Conservation (phyloP, 2,113 vertebrate genomes). For the Thunnus maccoyii region DNA sequence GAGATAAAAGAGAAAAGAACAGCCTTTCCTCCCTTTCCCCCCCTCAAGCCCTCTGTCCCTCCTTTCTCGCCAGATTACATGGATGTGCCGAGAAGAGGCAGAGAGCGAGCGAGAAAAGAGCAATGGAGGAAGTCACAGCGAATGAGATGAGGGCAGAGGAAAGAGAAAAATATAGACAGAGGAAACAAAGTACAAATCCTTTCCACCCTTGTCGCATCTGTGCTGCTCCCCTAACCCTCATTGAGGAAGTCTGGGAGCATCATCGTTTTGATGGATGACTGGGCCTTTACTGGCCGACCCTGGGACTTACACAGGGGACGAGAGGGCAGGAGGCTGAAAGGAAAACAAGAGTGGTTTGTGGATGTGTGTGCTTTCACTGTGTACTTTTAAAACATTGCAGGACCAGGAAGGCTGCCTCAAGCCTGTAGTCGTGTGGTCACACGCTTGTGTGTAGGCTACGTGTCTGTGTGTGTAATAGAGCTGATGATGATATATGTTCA, state of each 20-base stretch:
- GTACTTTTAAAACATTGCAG: conserved; percentile 49
- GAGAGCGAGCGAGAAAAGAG: conserved; percentile 51
- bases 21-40: conserved; percentile 22
- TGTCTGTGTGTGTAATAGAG: conserved; percentile 11
- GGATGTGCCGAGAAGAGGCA: conserved; percentile 52
- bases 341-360: conserved; percentile 64
- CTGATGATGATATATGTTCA: conserved; percentile 31
- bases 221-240: conserved; percentile 42
- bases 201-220: conserved; percentile 32
- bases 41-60: conserved; percentile 50
- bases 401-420: conserved; percentile 29
- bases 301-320: conserved; percentile 65
- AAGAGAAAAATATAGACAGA: conserved; percentile 48
- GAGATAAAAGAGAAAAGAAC: conserved; percentile 60
- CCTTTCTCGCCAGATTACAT: conserved; percentile 67
- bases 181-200: conserved; percentile 59
- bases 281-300: conserved; percentile 69
- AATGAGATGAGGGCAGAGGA: conserved; percentile 42
- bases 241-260: conserved; percentile 61
- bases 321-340: conserved; percentile 64
- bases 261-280: conserved; percentile 76
- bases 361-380: conserved; percentile 36
- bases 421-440: conserved; percentile 6
- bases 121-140: conserved; percentile 45
- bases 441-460: neutral